Conservation (phyloP, 2,888 invertebrate genomes). For the Galerucella pusilla region DNA sequence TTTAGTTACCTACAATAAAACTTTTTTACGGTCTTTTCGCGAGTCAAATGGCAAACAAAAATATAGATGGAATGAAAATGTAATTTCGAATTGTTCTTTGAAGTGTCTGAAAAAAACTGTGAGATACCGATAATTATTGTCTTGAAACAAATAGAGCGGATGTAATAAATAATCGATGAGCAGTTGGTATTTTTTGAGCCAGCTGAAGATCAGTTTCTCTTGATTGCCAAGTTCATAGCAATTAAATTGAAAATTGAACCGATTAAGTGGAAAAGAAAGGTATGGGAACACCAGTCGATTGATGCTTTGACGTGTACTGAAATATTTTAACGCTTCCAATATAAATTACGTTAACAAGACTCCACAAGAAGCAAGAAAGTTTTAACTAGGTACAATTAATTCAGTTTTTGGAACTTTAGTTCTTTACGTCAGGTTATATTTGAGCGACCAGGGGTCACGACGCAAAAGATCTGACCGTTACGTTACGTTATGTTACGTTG, state of each 20-base stretch:
- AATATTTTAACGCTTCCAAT: constrained; percentile 18
- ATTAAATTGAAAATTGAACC: constrained; percentile 33
- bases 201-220: constrained; percentile 23
- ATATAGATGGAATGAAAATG: constrained; percentile 39
- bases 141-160: constrained; percentile 37
- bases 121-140: constrained; percentile 37
- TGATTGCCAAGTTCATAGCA: constrained; percentile 25
- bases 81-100: constrained; percentile 39
- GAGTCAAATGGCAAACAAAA: constrained; percentile 39
- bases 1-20: constrained; percentile 30
- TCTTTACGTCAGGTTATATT: no score
- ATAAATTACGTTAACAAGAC: not conserved
- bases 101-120: constrained; percentile 33
- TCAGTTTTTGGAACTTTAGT: no score
- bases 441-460: no score
- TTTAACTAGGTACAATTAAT: not conserved
- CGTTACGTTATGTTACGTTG: no score
- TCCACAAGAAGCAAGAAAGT: not conserved
- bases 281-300: constrained; percentile 18
- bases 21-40: constrained; percentile 33
- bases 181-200: constrained; percentile 26
- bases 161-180: constrained; percentile 36
- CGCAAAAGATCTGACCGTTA: no score
- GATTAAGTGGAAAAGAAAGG: constrained; percentile 29
- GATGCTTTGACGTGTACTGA: constrained; percentile 21